Evolutionary conservation across 2,797 vertebrate genomes (phyloP), one percentile per base, ranked within the genome.

Genomic region (Agapornis canus): DNA sequence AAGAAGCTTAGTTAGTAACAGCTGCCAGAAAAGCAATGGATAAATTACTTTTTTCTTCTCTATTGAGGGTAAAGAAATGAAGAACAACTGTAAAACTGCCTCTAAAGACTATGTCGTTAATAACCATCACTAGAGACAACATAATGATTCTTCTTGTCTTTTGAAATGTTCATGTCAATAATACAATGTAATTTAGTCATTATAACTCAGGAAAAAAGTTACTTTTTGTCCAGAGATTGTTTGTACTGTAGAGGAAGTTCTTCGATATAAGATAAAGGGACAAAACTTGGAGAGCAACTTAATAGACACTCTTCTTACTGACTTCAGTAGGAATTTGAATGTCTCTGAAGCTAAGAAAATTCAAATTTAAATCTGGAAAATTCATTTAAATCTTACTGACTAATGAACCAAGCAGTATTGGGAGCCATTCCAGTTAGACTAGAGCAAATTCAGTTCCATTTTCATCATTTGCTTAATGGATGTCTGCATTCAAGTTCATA

Each of bases 1-100:
- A 87, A 90, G 81, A 90, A 94, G 76, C 83, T 83, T 94, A 97
- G 97, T 76, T 90, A 94, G 83, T 93, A 96, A 94, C 71, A 95
- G 91, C 75, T 94, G 83, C 89, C 90, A 97, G 78, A 72, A 83
- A 91, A 92, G 95, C 49, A 97, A 85, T 76, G 96, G 72, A 95
- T 56, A 82, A 86, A 92, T 81, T 7, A 89, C 49, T 94, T 92
- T 89, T 93, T 96, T 92, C 40, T 56, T 93, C 92, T 95, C 76
- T 52, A 70, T 81, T 70, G 81, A 96, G 89, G 91, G 64, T 91
- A 92, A 94, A 96, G 93, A 95, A 94, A 91, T 84, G 43, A 78
- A 64, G 51, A 83, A 81, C 57, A 84, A 81, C 26, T 70, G 88
- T 89, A 57, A 69, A 87, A 35, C n/a, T 57, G 49, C 68, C 96